Evolutionary conservation across 2,113 vertebrate species (phyloP), one percentile per base, ranked within the genome.

Genomic region (Gambusia affinis): DNA sequence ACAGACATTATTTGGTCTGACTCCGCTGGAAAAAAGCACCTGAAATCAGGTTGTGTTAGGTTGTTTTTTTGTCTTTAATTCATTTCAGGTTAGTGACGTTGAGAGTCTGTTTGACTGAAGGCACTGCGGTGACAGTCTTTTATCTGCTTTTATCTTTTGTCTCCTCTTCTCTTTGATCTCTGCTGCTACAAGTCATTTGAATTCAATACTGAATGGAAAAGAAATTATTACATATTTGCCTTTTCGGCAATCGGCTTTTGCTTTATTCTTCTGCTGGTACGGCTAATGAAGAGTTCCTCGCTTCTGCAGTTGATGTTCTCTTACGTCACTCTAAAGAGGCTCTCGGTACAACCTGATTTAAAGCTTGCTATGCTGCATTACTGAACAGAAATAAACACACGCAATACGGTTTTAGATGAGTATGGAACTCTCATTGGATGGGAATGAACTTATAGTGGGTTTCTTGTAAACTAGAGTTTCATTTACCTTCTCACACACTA

Each of bases 111-210:
- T 60, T 67, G 64, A 27, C 70, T 37, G 29, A 47, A 83, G 78
- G 75, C 37, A 71, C 79, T 67, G 29, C 4, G 37, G 73, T 78
- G 85, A 85, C 84, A 75, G 37, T 71, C 66, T 82, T 76, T 61
- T 72, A 31, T 80, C 68, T 30, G 78, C 75, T 83, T 81, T 89
- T 74, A 86, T 90, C 83, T 85, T 85, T 83, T 75, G 76, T 86
- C 83, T 85, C 68, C 64, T 79, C 42, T 30, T 44, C 73, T 71
- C 76, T 91, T 92, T 92, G 79, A 92, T 92, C 78, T 83, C 19
- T 2, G 35, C 81, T 54, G 35, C 70, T 51, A 15, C 47, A 83
- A 85, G 73, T 73, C 80, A 82, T 80, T 78, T 80, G 80, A 8
- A 67, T 39, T 65, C 17, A 35, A 3, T 15, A 17, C 28, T 67